Base-by-base conservation (phyloP, 1,140 invertebrate genomes). In the Trichoplusia ni region DNA sequence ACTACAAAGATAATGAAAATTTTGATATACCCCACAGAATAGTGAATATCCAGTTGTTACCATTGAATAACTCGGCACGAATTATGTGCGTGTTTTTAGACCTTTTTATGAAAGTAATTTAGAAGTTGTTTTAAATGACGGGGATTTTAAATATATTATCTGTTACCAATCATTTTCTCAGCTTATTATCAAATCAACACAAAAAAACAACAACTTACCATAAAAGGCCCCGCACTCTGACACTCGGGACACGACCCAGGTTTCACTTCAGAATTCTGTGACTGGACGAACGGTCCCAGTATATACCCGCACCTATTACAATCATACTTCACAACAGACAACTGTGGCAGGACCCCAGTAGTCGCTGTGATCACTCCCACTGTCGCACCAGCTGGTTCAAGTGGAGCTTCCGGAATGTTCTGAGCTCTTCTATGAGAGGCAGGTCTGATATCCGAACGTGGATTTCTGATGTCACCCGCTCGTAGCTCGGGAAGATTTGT, bases 191-290 rank as follows among this genome's bases (percentile, higher is more conserved):
- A 40, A 21, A 13, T 21, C 13, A 8, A 35, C 33, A 23, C 31
- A 29, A 16, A 19, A 33, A 11, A 7, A 18, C n/a, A 27, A 13
- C 35, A 16, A 68, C 84, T 92, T 89, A 98, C 97, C 92, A 97
- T 95, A 89, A 99, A 99, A 0, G 99, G 99, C 2, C 99, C 99
- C 62, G 92, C 92, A 81, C 97, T 98, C 87, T 99, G 99, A 94
- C 99, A 99, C 75, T 99, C 98, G 0, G 99, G 98, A 92, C 99
- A 99, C 0, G 95, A 96, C 0, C 96, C 97, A 1, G 99, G 99
- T 80, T 98, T 98, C 0, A 99, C 95, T 93, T 99, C 99, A 8
- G 95, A 91, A 78, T 96, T 96, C 85, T 99, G 97, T 0, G 94
- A 94, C 91, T 99, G 99, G 18, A 97, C 95, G 89, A 98, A 99